phyloP scores from a whole-genome alignment of 1,140 invertebrate genomes.

The Brachionus sp. region DNA sequence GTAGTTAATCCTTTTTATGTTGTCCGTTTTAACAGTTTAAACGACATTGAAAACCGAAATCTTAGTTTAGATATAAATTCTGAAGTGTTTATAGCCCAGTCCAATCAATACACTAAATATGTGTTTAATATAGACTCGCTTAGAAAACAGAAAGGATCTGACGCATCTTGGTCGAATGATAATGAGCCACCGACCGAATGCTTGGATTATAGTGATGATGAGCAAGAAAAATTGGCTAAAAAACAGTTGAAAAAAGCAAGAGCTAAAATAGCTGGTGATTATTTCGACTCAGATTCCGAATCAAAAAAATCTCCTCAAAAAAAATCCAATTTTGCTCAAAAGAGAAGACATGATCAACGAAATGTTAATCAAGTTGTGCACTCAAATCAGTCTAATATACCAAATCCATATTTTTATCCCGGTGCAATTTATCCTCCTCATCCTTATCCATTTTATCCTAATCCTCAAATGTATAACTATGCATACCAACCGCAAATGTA shows the following conservation, averaged over 20 bases:
- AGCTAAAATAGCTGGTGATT: background rate
- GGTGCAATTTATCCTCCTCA: background rate
- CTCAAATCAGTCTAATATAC: background rate
- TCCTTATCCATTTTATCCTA: constrained; percentile 11
- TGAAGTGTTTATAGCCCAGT: constrained; percentile 74
- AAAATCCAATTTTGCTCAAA: background rate
- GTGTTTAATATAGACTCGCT: constrained; percentile 68
- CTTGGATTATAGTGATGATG: constrained; percentile 45
- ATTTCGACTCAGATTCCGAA: constrained; percentile 12
- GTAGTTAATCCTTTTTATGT: constrained; percentile 74
- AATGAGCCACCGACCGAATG: constrained; percentile 69
- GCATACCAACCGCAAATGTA: background rate
- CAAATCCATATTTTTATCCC: background rate
- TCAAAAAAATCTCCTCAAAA: constrained; percentile 12
- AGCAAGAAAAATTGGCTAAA: constrained; percentile 37
- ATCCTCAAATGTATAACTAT: constrained; percentile 14
- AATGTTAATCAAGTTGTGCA: background rate
- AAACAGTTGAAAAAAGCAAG: background rate
- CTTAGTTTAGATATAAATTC: constrained; percentile 64
- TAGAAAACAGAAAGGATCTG: constrained; percentile 69
- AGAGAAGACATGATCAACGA: constrained; percentile 18
- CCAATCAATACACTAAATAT: constrained; percentile 67
- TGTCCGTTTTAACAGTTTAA: constrained; percentile 73
- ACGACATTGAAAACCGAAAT: constrained; percentile 68
- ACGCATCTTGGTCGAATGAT: constrained; percentile 78